phyloP scores from a whole-genome alignment of 2,888 invertebrate species.

The Drosophila cracens region DNA sequence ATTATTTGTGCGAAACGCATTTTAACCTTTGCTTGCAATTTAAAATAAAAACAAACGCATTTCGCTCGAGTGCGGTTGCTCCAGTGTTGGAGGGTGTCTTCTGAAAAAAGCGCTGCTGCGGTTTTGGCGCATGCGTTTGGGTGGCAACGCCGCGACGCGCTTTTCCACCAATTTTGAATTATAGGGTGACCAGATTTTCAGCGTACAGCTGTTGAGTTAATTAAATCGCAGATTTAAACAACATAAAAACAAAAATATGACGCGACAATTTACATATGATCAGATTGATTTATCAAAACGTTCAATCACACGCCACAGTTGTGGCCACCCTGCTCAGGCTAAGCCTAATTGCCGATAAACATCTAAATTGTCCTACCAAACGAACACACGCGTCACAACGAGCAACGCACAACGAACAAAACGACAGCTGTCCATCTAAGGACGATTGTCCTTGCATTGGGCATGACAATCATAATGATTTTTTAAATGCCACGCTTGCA shows the following conservation, averaged over 20 bases:
- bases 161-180: conserved; percentile 13
- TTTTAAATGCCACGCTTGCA: conserved; percentile 70
- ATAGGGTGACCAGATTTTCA: conserved; percentile 16
- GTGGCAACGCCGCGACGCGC: conserved; percentile 16
- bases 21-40: conserved; percentile 27
- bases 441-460: conserved; percentile 29
- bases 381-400: conserved; percentile 45
- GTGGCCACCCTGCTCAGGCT: conserved; percentile 51
- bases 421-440: conserved; percentile 62
- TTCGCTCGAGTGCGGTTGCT: conserved; percentile 24
- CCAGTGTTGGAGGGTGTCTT: conserved; percentile 33
- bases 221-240: conserved; percentile 56
- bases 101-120: conserved; percentile 12
- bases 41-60: conserved; percentile 10
- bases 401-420: conserved; percentile 17
- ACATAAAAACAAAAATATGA: conserved; percentile 28
- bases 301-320: conserved; percentile 56
- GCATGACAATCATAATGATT: conserved; percentile 71
- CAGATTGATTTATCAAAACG: conserved; percentile 71
- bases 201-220: conserved; percentile 66
- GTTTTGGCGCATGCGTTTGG: conserved; percentile 1
- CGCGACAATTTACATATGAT: conserved; percentile 71
- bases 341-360: conserved; percentile 79
- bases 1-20: conserved; percentile 98
- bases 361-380: conserved; percentile 70